A percentile compares a stretch with the other conserved stretches of the same genome.
phyloP scores from a whole-genome alignment of 2,113 vertebrate genomes.

The Clupea harengus region DNA sequence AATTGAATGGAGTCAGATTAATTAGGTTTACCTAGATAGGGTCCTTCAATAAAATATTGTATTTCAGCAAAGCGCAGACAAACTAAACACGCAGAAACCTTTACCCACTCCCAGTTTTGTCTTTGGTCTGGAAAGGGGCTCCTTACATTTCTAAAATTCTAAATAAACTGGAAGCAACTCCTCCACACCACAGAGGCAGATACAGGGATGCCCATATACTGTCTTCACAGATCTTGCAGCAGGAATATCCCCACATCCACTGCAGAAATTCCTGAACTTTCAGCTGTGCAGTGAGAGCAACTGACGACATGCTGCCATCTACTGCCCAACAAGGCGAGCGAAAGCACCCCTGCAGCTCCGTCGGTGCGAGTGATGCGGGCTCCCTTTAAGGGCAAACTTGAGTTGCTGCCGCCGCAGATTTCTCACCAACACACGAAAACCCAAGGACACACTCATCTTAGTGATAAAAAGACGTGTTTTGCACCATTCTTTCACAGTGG shows the following conservation, averaged over 20 bases:
- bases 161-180: neutral
- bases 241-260: neutral
- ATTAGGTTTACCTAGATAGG: too few relatives aligned
- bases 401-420: neutral
- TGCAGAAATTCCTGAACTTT: neutral
- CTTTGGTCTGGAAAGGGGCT: too few relatives aligned
- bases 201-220: neutral
- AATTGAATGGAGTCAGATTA: too few relatives aligned
- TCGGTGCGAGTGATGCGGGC: conserved; percentile 20
- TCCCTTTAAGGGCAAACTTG: conserved; percentile 27
- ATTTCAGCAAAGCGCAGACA: too few relatives aligned
- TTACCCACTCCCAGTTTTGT: too few relatives aligned
- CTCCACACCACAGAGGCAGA: neutral
- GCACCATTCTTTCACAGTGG: neutral
- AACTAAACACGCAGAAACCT: too few relatives aligned
- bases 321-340: conserved; percentile 18
- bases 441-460: neutral
- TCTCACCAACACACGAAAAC: neutral
- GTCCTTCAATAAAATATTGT: too few relatives aligned
- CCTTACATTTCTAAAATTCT: too few relatives aligned
- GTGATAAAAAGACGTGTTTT: neutral
- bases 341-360: conserved; percentile 16
- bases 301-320: conserved; percentile 26
- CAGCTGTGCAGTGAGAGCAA: neutral
- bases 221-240: neutral